Evolutionary conservation across 2,888 invertebrate species (phyloP).

Genomic region (Macrostomum cliftonense): DNA sequence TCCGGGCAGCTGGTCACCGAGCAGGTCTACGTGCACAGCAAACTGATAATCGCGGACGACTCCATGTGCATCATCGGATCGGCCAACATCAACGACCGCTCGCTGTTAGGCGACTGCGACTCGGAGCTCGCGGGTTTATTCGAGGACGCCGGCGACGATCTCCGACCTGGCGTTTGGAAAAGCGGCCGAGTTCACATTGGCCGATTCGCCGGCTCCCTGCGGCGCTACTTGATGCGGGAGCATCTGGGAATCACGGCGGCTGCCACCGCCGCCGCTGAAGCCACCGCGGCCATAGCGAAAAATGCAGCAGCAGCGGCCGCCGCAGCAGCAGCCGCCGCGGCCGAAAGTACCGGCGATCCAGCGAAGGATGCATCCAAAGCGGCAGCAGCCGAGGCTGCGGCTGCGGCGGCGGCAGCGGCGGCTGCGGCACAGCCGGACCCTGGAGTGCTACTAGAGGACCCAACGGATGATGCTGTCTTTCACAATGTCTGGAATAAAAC

Average conservation of each 20-base stretch:
- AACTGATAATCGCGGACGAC: constrained; percentile 82
- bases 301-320: no score
- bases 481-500: constrained; percentile 60
- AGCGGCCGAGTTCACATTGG: neutral
- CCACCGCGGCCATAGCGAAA: no score
- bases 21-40: constrained; percentile 88
- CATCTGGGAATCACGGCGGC: constrained; percentile 53
- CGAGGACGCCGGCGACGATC: constrained; percentile 45
- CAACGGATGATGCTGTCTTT: constrained; percentile 61
- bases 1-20: constrained; percentile 46
- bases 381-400: no score
- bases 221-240: constrained; percentile 43
- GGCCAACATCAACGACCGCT: constrained; percentile 90
- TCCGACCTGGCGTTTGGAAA: no score
- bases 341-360: no score
- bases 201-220: neutral
- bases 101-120: constrained; percentile 75
- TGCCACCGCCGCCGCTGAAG: no score
- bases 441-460: constrained; percentile 53
- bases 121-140: constrained; percentile 69
- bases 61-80: constrained; percentile 77
- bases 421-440: constrained; percentile 2
- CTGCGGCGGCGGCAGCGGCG: no score
- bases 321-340: no score
- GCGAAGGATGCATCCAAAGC: no score